These are phyloP conservation scores for Danio rerio DNA, from an alignment of 2,113 vertebrate genomes.

Conservation along the genomic window DNA sequence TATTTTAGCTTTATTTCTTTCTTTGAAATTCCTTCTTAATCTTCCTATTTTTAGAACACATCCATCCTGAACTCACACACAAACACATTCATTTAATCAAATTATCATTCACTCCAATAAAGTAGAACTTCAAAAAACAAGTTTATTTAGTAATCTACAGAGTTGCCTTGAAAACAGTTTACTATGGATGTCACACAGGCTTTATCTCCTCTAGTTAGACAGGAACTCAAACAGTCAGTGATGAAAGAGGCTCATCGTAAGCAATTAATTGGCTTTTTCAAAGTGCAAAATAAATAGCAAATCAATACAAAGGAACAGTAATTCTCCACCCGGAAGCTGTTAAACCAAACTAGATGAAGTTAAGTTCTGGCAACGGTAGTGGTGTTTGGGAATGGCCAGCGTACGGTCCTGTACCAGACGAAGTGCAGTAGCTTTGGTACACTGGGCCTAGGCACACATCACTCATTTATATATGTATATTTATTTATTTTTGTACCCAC, in stretches of 20 bases:
- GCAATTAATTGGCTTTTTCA: slow-evolving; percentile 42
- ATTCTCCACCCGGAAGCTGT: slow-evolving; percentile 32
- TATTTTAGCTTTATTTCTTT: background rate
- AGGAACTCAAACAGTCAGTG: slow-evolving; percentile 43
- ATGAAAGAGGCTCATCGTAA: slow-evolving; percentile 25
- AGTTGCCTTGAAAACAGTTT: slow-evolving; percentile 35
- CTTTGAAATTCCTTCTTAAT: background rate
- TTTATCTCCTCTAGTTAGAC: slow-evolving; percentile 25
- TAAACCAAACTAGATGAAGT: slow-evolving; percentile 32
- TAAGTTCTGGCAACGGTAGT: slow-evolving; percentile 44
- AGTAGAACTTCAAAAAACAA: slow-evolving; percentile 24
- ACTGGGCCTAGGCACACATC: slow-evolving; percentile 24
- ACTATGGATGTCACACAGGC: slow-evolving; percentile 36
- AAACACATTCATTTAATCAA: no score
- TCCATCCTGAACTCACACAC: no score
- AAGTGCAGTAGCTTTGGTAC: slow-evolving; percentile 46
- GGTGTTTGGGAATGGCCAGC: slow-evolving; percentile 25
- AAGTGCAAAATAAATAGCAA: slow-evolving; percentile 60
- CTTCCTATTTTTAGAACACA: no score
- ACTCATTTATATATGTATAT: background rate
- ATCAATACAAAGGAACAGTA: slow-evolving; percentile 43
- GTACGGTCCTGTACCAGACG: slow-evolving; percentile 17
- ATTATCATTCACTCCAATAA: background rate
- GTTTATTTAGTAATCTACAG: slow-evolving; percentile 58
- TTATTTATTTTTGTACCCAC: slow-evolving; percentile 7